phyloP scores from a whole-genome alignment of 1,140 invertebrate genomes.

The Oedothorax gibbosus region DNA sequence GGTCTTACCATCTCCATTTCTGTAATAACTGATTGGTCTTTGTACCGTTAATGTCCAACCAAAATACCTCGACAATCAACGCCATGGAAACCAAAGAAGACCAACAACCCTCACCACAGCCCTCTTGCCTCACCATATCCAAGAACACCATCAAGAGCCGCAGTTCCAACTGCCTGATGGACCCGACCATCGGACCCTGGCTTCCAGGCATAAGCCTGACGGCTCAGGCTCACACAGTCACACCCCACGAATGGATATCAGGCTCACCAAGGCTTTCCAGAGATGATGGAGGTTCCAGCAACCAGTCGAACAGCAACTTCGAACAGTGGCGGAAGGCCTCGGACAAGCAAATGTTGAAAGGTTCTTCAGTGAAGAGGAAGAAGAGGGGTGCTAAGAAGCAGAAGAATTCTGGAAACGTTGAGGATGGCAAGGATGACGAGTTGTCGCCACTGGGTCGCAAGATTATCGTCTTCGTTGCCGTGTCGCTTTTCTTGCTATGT shows the following conservation, averaged over 20 bases:
- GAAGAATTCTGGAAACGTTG: conserved; percentile 9
- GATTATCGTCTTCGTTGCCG: conserved; percentile 71
- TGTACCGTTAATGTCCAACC: too few species aligned
- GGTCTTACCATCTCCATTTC: too few species aligned
- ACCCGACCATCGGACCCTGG: conserved; percentile 30
- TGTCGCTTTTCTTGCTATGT: conserved; percentile 86
- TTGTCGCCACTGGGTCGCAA: conserved; percentile 51
- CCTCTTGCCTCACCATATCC: conserved; percentile 30
- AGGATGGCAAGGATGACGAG: conserved; percentile 39
- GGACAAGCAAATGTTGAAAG: conserved; percentile 46
- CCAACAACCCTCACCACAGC: conserved; percentile 7
- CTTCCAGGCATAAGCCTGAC: conserved; percentile 31
- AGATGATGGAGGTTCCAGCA: conserved; percentile 10
- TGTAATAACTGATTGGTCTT: too few species aligned
- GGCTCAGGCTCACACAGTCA: neutral
- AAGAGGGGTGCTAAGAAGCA: conserved; percentile 24
- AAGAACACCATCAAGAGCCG: conserved; percentile 31
- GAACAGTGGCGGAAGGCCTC: conserved; percentile 33
- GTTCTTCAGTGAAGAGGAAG: conserved; percentile 13
- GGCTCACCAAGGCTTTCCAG: neutral
- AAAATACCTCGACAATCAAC: conserved; percentile 26
- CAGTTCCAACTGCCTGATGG: conserved; percentile 48
- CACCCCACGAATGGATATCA: conserved; percentile 41
- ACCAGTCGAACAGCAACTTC: conserved; percentile 48
- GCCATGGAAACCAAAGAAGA: neutral